Base-by-base conservation (phyloP, 2,797 vertebrate species). In the Tapera naevia region DNA sequence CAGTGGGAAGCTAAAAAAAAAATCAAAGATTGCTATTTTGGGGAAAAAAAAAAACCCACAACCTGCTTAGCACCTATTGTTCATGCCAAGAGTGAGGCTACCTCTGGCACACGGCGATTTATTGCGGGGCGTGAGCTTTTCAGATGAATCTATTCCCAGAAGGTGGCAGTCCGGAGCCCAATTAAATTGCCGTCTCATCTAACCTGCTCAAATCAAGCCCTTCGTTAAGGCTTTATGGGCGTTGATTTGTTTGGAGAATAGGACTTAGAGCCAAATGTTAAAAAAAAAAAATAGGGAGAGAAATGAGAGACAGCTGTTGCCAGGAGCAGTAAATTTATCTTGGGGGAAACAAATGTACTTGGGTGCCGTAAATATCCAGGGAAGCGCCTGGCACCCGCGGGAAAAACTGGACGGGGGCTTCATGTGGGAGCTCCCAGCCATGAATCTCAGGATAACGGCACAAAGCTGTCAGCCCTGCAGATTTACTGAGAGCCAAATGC, bases 241-340 rank as follows among this genome's bases (percentile, higher is more conserved):
- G 85, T 37, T 56, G 91, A 86, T 97, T 90, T 90, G 92, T 96
- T 95, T 76, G 88, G 94, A 94, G 96, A 97, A 95, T 8, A 88
- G 89, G 93, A 97, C 91, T 89, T 93, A 66, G 8, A 96, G 94
- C 87, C 89, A 96, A 97, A 97, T 24, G 76, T 80, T 88, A 87
- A 91, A 4, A 11, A 35, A 35, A 33, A 18, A 56, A 50, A 17
- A 43, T 2, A 93, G 58, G 89, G 95, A 89, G 93, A 95, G 94
- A 97, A 97, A 95, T 89, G 96, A 96, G 96, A 97, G 96, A 83
- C 94, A 97, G 97, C 96, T 97, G 94, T 92, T 96, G 95, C 93
- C 67, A 53, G 91, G 14, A 92, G 93, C 57, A 62, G 80, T 39
- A 21, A 93, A 96, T 97, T 97, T 96, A 95, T 97, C 89, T 89